Evolutionary conservation across 2,888 invertebrate genomes (phyloP).

Genomic region (Parapristionchus giblindavisi): DNA sequence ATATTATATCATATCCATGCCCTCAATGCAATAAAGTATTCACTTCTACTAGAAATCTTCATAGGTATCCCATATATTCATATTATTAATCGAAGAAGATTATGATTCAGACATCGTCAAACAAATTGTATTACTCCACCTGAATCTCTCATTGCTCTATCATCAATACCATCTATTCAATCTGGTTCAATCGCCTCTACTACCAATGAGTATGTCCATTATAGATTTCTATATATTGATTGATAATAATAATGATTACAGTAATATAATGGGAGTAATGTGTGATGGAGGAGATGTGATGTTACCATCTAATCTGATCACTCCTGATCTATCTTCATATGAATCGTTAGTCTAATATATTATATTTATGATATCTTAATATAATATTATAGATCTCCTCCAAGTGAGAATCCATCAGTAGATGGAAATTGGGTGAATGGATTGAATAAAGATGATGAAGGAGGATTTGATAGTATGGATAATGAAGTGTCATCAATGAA

Average conservation of each 20-base stretch:
- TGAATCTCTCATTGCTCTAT: no score
- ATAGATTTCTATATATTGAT: no score
- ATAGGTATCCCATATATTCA: neutral
- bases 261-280: no score
- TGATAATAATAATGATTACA: no score
- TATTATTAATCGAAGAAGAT: no score
- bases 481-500: neutral
- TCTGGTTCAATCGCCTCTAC: neutral
- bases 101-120: no score
- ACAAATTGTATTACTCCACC: neutral
- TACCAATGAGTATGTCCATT: no score
- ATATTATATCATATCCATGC: neutral
- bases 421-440: conserved; percentile 23
- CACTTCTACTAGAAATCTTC: neutral
- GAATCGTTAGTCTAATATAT: neutral
- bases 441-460: neutral
- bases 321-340: conserved; percentile 20
- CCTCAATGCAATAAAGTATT: neutral
- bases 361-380: neutral
- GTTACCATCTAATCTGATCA: conserved; percentile 11
- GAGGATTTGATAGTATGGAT: no score
- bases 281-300: no score
- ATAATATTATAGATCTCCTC: conserved; percentile 12
- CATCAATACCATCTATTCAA: no score
- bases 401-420: conserved; percentile 21